Base-by-base conservation (phyloP, 2,113 vertebrate species). In the Trochalopteron elliotii region DNA sequence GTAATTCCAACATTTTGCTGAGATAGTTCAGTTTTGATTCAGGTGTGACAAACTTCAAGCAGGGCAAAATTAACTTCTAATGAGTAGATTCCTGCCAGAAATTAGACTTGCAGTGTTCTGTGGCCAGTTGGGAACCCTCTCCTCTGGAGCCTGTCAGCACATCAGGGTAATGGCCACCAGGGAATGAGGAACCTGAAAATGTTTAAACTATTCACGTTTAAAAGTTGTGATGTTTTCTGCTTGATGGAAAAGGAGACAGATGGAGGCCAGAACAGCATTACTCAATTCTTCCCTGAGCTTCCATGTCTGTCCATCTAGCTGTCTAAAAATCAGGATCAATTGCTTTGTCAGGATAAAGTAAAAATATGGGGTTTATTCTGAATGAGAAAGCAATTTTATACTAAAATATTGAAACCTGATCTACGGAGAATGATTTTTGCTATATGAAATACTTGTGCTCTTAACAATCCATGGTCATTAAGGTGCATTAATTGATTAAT, bases 1-100 rank as follows among this genome's bases (percentile, higher is more conserved):
- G 60, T 67, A 92, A 81, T 77, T 92, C 44, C 81, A 93, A 93
- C 56, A 75, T 81, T 93, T 93, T 93, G 52, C 93, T 89, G 79
- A 90, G 68, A 83, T 56, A 16, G 67, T 59, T 61, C 50, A 52
- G 35, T 83, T 94, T 92, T 90, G 76, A 60, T 81, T 97, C 60
- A 92, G 80, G 80, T 89, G 42, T 61, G 82, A 72, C 20, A 39
- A 67, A 78, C 33, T 67, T 50, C 47, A 81, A 88, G 50, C 15
- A 70, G 64, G 71, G 33, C 25, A 65, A 21, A 77, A 50, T 61
- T 72, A 94, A 76, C 15, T 45, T 90, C 24, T 49, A 63, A 64
- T 67, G 80, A 81, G 50, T 39, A 39, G 24, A 61, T 75, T 87
- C 87, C 42, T 4, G 0, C 12, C 33, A 15, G 53, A 83, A 90